Evolutionary conservation across 2,797 vertebrate genomes (phyloP).

Genomic region (Scleropages formosus): DNA sequence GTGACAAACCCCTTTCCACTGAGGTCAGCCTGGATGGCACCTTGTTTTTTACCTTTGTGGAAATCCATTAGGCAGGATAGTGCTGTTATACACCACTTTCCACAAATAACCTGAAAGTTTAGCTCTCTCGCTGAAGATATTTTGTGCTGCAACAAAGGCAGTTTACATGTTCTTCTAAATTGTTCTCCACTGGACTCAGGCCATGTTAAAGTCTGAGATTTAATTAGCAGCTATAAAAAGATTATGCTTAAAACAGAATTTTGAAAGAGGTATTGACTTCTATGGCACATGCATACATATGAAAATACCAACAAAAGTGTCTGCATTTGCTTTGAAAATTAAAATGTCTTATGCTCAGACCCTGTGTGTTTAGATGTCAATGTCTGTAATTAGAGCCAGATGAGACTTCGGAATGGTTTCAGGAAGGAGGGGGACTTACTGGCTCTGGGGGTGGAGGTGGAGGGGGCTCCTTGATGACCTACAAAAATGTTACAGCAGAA

Average conservation of each 20-base stretch:
- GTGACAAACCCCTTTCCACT: conserved; percentile 31
- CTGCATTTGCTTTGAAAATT: not conserved
- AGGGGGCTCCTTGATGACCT: conserved; percentile 86
- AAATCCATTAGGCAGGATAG: conserved; percentile 2
- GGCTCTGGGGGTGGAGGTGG: conserved; percentile 84
- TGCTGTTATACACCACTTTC: conserved; percentile 4
- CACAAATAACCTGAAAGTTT: not conserved
- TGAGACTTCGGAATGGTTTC: conserved; percentile 2
- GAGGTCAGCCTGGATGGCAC: conserved; percentile 8
- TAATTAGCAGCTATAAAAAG: not conserved
- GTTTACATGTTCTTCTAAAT: not conserved
- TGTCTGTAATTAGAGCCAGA: conserved; percentile 17
- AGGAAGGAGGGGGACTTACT: conserved; percentile 64
- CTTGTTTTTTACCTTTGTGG: conserved; percentile 21
- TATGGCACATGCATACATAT: not conserved
- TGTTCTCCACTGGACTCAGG: not conserved
- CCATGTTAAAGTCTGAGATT: not conserved
- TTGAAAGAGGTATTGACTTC: not conserved
- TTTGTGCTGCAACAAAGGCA: not conserved
- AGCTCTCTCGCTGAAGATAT: not conserved
- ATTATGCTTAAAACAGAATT: not conserved
- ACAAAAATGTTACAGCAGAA: conserved; percentile 31
- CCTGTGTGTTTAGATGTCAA: not conserved
- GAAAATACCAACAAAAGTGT: not conserved
- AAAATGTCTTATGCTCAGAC: not conserved